Percentiles rank a stretch among this genome's conserved stretches.
Evolutionary conservation across 2,113 vertebrate species (phyloP).

Genomic region (Dasyurus viverrinus): DNA sequence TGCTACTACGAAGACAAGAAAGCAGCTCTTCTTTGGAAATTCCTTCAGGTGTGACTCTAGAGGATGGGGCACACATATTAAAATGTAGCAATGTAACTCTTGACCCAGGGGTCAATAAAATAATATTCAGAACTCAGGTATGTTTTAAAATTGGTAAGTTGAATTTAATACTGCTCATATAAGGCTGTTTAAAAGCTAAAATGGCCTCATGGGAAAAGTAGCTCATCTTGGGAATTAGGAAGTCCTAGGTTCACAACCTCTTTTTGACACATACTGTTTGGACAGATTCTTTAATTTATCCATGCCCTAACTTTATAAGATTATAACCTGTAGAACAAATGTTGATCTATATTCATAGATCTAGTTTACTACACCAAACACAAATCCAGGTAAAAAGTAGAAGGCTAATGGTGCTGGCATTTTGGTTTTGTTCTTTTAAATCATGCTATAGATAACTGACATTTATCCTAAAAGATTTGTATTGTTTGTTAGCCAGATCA

Average conservation of each 20-base stretch:
- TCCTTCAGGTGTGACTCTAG: conserved; percentile 82
- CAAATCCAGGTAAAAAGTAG: not conserved
- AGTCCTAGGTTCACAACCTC: not conserved
- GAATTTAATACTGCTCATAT: not conserved
- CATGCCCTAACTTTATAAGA: not conserved
- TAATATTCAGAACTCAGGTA: conserved; percentile 92
- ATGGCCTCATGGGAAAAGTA: not conserved
- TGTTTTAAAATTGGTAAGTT: conserved; percentile 32
- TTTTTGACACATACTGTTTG: not conserved
- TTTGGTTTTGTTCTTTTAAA: not conserved
- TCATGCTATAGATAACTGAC: not conserved
- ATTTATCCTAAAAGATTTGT: not conserved
- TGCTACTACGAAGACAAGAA: conserved; percentile 92
- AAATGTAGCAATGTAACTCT: conserved; percentile 87
- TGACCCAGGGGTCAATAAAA: conserved; percentile 91
- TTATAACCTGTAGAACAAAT: not conserved
- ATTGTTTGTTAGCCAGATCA: not conserved
- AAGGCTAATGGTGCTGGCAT: not conserved
- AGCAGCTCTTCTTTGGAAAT: conserved; percentile 86
- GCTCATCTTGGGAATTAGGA: not conserved
- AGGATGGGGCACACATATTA: conserved; percentile 90
- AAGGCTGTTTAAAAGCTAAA: not conserved
- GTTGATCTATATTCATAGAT: not conserved
- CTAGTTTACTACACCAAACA: not conserved
- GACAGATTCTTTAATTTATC: not conserved